These are phyloP conservation scores for Helostoma temminkii DNA, from an alignment of 2,797 vertebrate genomes.

Conservation along the genomic window DNA sequence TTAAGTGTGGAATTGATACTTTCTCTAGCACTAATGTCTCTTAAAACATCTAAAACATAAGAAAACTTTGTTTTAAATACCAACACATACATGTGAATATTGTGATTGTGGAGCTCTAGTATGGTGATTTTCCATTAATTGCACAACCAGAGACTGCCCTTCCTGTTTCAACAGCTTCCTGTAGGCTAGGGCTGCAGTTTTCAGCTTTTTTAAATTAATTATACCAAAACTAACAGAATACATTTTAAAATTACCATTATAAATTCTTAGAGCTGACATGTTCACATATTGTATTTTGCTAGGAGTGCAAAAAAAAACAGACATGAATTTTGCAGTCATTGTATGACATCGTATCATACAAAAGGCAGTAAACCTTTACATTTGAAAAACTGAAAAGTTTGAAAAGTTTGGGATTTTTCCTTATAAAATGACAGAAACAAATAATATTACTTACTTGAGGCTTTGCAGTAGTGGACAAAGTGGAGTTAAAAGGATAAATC, in stretches of 20 bases:
- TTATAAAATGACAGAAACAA: background rate
- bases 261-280: background rate
- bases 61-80: background rate
- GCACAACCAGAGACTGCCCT: background rate
- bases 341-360: background rate
- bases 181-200: background rate
- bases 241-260: too few species aligned
- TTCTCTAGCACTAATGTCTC: background rate
- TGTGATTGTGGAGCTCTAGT: background rate
- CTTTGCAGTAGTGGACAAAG: too few species aligned
- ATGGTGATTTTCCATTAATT: background rate
- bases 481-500: conserved; percentile 25
- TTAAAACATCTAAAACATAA: background rate
- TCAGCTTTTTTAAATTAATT: too few species aligned
- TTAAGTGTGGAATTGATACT: background rate
- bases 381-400: background rate
- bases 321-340: background rate
- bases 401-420: background rate
- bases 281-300: background rate
- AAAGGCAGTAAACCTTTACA: background rate
- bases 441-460: background rate
- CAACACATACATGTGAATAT: background rate
- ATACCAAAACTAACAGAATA: too few species aligned
- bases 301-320: background rate
- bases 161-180: conserved; percentile 5